Conservation (phyloP, 2,797 vertebrate species). For the Rhabdomys pumilio region DNA sequence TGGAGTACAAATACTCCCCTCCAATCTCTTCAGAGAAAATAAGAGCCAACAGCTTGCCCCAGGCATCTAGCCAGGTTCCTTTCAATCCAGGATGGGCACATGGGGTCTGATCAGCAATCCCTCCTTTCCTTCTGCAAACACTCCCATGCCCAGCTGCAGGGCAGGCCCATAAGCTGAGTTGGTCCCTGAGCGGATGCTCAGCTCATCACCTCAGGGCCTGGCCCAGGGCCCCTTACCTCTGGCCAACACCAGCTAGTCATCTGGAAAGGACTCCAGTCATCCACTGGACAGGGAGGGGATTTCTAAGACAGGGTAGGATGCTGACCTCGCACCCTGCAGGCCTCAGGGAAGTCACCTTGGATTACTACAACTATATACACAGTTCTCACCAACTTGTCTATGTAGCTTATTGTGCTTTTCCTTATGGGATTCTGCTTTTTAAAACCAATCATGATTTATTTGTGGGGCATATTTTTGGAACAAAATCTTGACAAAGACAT, state of each 20-base stretch:
- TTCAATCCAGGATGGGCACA: conserved; percentile 65
- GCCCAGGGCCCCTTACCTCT: neutral
- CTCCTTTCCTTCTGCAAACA: conserved; percentile 70
- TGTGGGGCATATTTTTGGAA: neutral
- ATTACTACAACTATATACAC: fast-evolving
- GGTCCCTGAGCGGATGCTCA: neutral
- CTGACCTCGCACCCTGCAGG: neutral
- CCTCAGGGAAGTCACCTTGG: neutral
- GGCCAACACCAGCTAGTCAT: neutral
- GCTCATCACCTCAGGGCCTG: neutral
- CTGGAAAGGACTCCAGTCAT: neutral
- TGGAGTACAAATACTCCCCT: conserved; percentile 67
- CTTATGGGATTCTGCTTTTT: neutral
- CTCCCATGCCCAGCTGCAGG: neutral
- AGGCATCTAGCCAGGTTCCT: conserved; percentile 66
- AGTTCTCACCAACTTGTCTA: fast-evolving
- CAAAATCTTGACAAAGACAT: neutral
- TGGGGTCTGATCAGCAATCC: conserved; percentile 67
- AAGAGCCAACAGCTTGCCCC: conserved; percentile 67
- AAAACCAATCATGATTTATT: neutral
- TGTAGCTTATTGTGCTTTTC: neutral
- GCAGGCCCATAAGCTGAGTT: neutral
- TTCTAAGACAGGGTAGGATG: neutral
- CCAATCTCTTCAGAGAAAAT: conserved; percentile 6
- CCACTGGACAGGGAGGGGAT: neutral